Evolutionary conservation across 2,113 vertebrate genomes (phyloP).

Genomic region (Panthera uncia): DNA sequence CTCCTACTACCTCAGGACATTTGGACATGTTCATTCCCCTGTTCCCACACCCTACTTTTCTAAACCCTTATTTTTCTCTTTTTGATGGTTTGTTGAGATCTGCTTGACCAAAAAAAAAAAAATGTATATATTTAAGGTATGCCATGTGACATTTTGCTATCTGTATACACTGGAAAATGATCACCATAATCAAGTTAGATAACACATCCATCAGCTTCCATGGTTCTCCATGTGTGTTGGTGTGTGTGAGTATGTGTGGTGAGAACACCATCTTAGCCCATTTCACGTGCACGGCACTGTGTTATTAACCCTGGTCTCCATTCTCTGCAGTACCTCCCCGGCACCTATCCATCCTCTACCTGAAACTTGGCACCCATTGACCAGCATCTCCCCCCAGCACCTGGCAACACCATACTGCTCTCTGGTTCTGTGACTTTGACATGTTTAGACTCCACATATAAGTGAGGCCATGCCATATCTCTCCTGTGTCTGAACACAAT

Average conservation of each 20-base stretch:
- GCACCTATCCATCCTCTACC: neutral
- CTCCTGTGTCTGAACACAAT: neutral
- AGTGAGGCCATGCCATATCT: neutral
- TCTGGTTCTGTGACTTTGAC: neutral
- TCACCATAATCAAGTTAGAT: neutral
- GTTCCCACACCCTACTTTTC: neutral
- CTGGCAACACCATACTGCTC: neutral
- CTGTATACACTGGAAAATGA: neutral
- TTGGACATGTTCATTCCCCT: neutral
- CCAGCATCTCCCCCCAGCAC: neutral
- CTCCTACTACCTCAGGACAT: neutral
- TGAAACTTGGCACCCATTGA: neutral
- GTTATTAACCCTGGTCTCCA: neutral
- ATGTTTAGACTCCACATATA: fast-evolving
- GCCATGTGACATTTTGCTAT: neutral
- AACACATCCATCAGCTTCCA: neutral
- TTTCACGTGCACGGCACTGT: fast-evolving
- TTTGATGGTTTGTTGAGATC: neutral
- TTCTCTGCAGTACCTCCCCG: too few species aligned
- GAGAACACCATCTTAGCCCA: neutral
- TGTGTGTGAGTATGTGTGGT: neutral
- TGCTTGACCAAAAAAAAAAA: neutral
- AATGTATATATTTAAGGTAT: neutral
- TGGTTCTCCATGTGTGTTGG: neutral
- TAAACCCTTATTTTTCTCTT: neutral